Conservation (phyloP, 2,797 vertebrate species). For the Syngnathus acus region DNA sequence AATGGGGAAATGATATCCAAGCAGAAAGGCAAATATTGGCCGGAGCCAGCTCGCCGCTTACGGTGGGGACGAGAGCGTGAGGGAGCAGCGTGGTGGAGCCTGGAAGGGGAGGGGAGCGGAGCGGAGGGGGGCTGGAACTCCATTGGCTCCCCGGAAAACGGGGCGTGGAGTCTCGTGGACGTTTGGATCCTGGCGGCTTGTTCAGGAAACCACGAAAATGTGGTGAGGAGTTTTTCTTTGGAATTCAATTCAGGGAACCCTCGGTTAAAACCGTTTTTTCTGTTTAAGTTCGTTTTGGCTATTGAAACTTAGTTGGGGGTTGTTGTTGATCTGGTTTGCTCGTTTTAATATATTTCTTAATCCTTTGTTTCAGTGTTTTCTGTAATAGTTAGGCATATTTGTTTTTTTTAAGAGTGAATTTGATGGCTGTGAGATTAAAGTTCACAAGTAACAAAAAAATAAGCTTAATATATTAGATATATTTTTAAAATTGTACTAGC, state of each 20-base stretch:
- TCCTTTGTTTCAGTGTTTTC: neutral
- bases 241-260: neutral
- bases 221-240: slow-evolving; percentile 28
- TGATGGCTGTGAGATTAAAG: neutral
- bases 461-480: no score
- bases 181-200: slow-evolving; percentile 48
- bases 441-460: no score
- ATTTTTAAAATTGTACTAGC: neutral
- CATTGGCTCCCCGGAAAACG: slow-evolving; percentile 66
- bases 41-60: slow-evolving; percentile 57
- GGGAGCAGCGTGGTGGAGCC: slow-evolving; percentile 48
- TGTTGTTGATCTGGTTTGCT: no score
- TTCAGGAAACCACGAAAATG: slow-evolving; percentile 47
- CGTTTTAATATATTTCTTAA: no score
- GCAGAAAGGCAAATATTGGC: slow-evolving; percentile 52
- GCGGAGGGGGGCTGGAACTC: slow-evolving; percentile 58
- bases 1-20: slow-evolving; percentile 39
- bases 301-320: neutral
- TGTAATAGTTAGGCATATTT: neutral
- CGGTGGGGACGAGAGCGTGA: slow-evolving; percentile 53
- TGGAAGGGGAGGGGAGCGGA: slow-evolving; percentile 13
- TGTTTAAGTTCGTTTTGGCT: neutral
- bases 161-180: slow-evolving; percentile 52
- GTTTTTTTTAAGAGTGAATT: neutral
- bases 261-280: neutral